phyloP scores from a whole-genome alignment of 2,888 invertebrate species.

The Phortica okadai region DNA sequence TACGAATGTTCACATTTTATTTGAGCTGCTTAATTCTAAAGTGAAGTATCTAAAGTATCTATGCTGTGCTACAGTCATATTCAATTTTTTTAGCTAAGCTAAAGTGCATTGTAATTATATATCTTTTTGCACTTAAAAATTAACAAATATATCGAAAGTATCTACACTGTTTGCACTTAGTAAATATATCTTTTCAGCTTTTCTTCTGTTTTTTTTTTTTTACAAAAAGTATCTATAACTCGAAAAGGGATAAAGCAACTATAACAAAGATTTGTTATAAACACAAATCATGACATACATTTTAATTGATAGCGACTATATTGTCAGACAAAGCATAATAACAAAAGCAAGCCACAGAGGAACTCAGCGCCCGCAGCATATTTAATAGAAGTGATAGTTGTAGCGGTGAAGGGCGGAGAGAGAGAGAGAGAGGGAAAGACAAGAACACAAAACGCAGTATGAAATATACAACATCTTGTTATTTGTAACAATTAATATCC shows the following conservation, averaged over 20 bases:
- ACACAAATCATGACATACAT: constrained; percentile 45
- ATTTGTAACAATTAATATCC: constrained; percentile 69
- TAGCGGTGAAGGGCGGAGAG: neutral
- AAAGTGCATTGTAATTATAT: too few relatives aligned
- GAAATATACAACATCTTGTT: constrained; percentile 49
- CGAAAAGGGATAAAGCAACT: too few relatives aligned
- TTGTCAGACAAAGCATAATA: constrained; percentile 4
- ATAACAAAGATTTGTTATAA: too few relatives aligned
- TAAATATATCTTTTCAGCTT: constrained; percentile 11
- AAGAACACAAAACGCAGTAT: neutral
- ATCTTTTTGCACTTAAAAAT: too few relatives aligned
- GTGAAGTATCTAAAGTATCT: too few relatives aligned
- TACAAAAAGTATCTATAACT: too few relatives aligned
- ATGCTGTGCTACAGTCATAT: too few relatives aligned
- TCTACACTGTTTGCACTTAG: too few relatives aligned
- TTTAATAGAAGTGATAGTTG: neutral
- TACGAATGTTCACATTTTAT: too few relatives aligned
- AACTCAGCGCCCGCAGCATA: neutral
- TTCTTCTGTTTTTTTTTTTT: neutral
- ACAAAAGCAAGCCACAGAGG: neutral
- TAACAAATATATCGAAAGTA: too few relatives aligned
- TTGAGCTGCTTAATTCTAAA: too few relatives aligned
- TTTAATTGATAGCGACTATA: constrained; percentile 63
- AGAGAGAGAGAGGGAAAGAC: neutral
- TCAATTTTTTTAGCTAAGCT: too few relatives aligned